Base-by-base conservation (phyloP, 2,888 invertebrate species). In the Drosophila rellima region DNA sequence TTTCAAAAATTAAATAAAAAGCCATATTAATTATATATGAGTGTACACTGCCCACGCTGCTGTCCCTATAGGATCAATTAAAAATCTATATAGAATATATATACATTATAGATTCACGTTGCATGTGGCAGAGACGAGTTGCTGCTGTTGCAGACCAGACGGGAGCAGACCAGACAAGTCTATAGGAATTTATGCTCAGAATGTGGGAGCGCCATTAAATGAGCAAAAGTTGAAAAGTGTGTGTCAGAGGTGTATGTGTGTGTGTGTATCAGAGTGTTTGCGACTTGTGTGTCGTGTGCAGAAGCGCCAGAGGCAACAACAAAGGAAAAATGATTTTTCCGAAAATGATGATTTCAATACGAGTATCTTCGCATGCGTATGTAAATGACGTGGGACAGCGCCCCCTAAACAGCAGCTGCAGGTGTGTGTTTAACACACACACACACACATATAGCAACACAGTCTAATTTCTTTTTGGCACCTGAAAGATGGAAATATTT, bases 201-300 rank as follows among this genome's bases (percentile, higher is more conserved):
- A 60, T 67, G 70, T 70, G 61, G 57, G 74, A 60, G 75, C 47
- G 50, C 18, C 69, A 42, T 52, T 56, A 61, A 62, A 59, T 51
- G 63, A 64, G 70, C 40, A 63, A 64, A 61, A 56, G 31, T 50
- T 37, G 37, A 26, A 33, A 7, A 8, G 20, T 26, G 44, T 51
- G 39, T 55, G 39, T 55, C 4, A 13, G 48, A 42, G 42, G 50
- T 20, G 39, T 48, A 31, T 45, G 51, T 15, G 31, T 29, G 31
- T 59, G 50, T 54, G 45, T 45, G 59, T 70, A 6, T 26, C 26
- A 26, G 40, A 61, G 33, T 60, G 44, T 55, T 56, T 71, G 82
- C 40, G 74, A 72, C 75, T 90, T 86, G 88, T 84, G 91, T 90
- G 91, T 90, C 91, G 89, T 90, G 91, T 89, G 91, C 91, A 90